Conservation (phyloP, 2,797 vertebrate species). For the Acanthurus lineatus region DNA sequence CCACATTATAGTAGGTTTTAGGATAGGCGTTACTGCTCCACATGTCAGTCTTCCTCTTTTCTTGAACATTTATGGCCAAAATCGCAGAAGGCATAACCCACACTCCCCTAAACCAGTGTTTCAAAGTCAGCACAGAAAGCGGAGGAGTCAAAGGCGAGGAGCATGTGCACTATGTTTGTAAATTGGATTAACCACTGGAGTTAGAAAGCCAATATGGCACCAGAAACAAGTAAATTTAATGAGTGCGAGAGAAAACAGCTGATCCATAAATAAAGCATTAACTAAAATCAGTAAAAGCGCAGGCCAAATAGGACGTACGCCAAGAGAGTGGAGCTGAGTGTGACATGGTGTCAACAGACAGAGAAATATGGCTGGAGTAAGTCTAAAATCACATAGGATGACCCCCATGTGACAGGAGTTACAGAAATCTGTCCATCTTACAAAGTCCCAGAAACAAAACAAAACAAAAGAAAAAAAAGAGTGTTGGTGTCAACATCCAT, state of each 20-base stretch:
- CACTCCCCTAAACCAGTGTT: slow-evolving; percentile 54
- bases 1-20: slow-evolving; percentile 66
- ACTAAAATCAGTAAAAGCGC: slow-evolving; percentile 64
- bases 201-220: slow-evolving; percentile 75
- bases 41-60: slow-evolving; percentile 11
- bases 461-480: not conserved
- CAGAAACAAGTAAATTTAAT: slow-evolving; percentile 60
- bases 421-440: slow-evolving; percentile 41
- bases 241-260: slow-evolving; percentile 49
- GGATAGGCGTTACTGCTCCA: slow-evolving; percentile 38
- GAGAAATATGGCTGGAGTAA: slow-evolving; percentile 59
- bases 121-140: slow-evolving; percentile 52
- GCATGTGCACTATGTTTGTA: slow-evolving; percentile 36
- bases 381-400: slow-evolving; percentile 45
- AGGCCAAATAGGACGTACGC: slow-evolving; percentile 42
- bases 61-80: slow-evolving; percentile 45
- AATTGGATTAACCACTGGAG: slow-evolving; percentile 27
- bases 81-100: slow-evolving; percentile 39
- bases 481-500: slow-evolving; percentile 44
- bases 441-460: slow-evolving; percentile 14
- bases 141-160: slow-evolving; percentile 54
- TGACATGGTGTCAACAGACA: slow-evolving; percentile 20
- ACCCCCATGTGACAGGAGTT: slow-evolving; percentile 35
- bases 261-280: slow-evolving; percentile 72
- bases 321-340: slow-evolving; percentile 47